These are phyloP conservation scores for Poecilia wingei DNA, from an alignment of 2,797 vertebrate genomes.

Conservation along the genomic window DNA sequence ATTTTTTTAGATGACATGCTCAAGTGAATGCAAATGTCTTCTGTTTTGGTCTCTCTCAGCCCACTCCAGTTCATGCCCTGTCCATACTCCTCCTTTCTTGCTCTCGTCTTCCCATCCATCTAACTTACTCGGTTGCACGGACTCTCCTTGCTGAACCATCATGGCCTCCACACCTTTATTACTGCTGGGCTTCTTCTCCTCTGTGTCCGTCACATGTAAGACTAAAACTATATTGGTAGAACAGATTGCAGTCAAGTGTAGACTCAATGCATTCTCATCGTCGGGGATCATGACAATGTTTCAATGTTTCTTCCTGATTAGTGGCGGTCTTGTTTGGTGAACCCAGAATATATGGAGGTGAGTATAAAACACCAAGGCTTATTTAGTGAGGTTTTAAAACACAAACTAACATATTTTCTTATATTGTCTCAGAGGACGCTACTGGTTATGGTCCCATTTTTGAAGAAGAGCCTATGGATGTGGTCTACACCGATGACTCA, in stretches of 20 bases:
- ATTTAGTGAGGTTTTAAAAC: background rate
- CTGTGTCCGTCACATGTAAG: constrained; percentile 71
- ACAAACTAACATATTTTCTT: background rate
- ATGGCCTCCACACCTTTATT: constrained; percentile 68
- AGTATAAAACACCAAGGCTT: constrained; percentile 15
- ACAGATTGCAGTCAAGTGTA: background rate
- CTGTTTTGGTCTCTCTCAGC: constrained; percentile 20
- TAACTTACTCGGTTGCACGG: constrained; percentile 4
- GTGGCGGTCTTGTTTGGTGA: constrained; percentile 77
- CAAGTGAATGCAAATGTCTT: background rate
- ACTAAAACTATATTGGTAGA: background rate
- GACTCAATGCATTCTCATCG: background rate
- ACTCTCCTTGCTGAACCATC: constrained; percentile 23
- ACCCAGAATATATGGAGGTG: constrained; percentile 80
- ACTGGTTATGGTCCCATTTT: constrained; percentile 97
- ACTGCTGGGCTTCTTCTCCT: constrained; percentile 66
- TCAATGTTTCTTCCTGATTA: constrained; percentile 36
- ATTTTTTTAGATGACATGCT: background rate
- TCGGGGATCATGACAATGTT: background rate
- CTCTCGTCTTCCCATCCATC: constrained; percentile 16
- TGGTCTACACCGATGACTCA: constrained; percentile 94
- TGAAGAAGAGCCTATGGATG: constrained; percentile 96
- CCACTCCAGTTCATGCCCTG: constrained; percentile 39
- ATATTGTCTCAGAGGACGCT: constrained; percentile 85
- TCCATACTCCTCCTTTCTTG: constrained; percentile 1